These are phyloP conservation scores for Yponomeuta sedellus DNA, from an alignment of 2,888 invertebrate species.

Conservation along the genomic window DNA sequence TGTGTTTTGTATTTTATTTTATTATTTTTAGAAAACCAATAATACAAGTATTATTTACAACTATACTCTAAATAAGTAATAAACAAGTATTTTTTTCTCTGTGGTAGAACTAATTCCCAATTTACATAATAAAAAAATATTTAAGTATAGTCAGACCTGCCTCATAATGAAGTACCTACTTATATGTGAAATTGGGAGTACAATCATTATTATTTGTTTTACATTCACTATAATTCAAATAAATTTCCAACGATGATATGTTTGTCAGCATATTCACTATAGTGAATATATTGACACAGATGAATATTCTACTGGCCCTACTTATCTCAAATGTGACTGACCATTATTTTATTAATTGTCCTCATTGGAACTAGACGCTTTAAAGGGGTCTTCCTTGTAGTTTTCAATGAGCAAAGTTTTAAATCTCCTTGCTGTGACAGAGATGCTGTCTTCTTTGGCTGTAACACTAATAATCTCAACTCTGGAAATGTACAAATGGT, in stretches of 20 bases:
- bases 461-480: constrained; percentile 78
- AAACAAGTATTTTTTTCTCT: no score
- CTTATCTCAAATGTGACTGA: no score
- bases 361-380: constrained; percentile 35
- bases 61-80: no score
- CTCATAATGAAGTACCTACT: no score
- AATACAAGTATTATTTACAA: not conserved
- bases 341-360: constrained; percentile 21
- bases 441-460: constrained; percentile 74
- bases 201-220: not conserved
- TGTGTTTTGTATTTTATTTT: constrained; percentile 26
- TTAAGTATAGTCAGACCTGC: no score
- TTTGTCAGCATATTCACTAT: no score
- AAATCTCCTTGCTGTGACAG: constrained; percentile 79
- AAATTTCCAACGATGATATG: not conserved
- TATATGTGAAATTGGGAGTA: no score
- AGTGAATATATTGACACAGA: no score
- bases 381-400: constrained; percentile 76
- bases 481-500: constrained; percentile 81
- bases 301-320: no score
- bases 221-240: not conserved
- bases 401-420: constrained; percentile 85
- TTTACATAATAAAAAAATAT: no score
- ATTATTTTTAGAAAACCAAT: constrained; percentile 18
- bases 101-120: no score